phyloP scores from a whole-genome alignment of 2,888 invertebrate species.

The Nemurella pictetii region DNA sequence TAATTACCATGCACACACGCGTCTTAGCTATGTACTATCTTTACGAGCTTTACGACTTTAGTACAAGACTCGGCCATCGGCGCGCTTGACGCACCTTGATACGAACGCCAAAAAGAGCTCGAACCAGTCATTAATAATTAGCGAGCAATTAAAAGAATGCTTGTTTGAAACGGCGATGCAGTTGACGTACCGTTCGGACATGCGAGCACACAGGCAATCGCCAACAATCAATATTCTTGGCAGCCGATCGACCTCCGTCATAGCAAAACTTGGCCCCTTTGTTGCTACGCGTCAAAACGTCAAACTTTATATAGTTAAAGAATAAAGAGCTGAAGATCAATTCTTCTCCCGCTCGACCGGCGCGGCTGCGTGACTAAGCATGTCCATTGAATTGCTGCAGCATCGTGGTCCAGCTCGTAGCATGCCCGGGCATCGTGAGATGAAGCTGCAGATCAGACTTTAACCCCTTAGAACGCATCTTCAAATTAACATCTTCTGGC shows the following conservation, averaged over 20 bases:
- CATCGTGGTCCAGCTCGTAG: too few species aligned
- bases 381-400: slow-evolving; percentile 14
- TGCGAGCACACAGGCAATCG: not conserved
- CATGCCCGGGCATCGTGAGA: too few species aligned
- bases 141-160: slow-evolving; percentile 31
- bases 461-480: too few species aligned
- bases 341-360: not conserved
- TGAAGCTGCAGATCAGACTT: too few species aligned
- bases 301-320: slow-evolving; percentile 15
- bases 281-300: slow-evolving; percentile 25
- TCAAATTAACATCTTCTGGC: too few species aligned
- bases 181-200: not conserved
- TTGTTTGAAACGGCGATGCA: slow-evolving; percentile 15
- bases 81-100: not conserved
- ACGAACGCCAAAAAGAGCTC: not conserved
- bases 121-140: slow-evolving; percentile 25
- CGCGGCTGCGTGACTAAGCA: slow-evolving; percentile 19
- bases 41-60: not conserved
- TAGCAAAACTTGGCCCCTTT: slow-evolving; percentile 12
- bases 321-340: slow-evolving; percentile 11
- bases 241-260: not conserved
- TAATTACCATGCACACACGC: not conserved
- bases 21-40: not conserved
- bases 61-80: not conserved
- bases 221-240: slow-evolving; percentile 14